Evolutionary conservation across 2,113 vertebrate genomes (phyloP).

Genomic region (Lophura nycthemera): DNA sequence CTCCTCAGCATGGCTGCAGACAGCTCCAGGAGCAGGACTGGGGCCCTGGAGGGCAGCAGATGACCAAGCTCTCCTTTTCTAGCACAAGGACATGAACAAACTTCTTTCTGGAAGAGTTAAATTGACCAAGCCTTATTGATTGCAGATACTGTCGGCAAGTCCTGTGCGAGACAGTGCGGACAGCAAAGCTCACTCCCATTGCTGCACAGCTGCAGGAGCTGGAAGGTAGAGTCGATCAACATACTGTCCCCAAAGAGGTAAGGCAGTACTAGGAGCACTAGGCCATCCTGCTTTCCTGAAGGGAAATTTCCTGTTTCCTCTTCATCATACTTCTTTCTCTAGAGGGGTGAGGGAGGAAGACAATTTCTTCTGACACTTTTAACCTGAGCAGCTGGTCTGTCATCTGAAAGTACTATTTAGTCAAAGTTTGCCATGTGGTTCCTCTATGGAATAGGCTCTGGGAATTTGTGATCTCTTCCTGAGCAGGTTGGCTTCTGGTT

Average conservation of each 20-base stretch:
- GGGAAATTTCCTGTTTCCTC: not conserved
- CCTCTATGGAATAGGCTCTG: not conserved
- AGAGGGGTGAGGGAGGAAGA: not conserved
- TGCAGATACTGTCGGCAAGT: conserved; percentile 93
- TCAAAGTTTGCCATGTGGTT: not conserved
- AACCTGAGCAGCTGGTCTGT: not conserved
- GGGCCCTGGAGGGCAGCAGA: not conserved
- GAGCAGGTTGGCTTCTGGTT: not conserved
- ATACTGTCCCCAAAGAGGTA: conserved; percentile 95
- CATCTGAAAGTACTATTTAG: not conserved
- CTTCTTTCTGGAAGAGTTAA: not conserved
- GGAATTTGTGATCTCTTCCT: not conserved
- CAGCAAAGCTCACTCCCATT: conserved; percentile 91
- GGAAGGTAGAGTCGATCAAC: conserved; percentile 91
- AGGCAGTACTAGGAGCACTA: not conserved
- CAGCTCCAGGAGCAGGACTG: not conserved
- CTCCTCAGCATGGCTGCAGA: not conserved
- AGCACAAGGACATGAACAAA: not conserved
- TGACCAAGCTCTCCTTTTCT: not conserved
- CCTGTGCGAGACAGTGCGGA: conserved; percentile 92
- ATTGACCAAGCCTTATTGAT: not conserved
- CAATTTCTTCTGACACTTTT: not conserved
- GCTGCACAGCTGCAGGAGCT: conserved; percentile 92
- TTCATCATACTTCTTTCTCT: not conserved
- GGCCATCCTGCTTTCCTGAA: not conserved